Base-by-base conservation (phyloP, 1,140 invertebrate species). In the Ostrea denselamellosa region DNA sequence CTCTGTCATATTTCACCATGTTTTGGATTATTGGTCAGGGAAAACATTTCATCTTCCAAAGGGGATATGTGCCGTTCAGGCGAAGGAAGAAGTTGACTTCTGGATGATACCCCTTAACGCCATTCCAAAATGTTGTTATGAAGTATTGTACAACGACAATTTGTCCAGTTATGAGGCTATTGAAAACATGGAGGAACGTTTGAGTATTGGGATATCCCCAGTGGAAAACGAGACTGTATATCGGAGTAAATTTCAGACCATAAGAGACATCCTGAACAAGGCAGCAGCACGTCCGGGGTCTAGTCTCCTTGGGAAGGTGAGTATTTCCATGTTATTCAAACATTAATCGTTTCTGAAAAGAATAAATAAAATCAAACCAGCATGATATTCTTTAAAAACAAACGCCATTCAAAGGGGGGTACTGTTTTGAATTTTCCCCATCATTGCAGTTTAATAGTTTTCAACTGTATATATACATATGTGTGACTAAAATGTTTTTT, bases 11-110 rank as follows among this genome's bases (percentile, higher is more conserved):
- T 83, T 83, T 14, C 82, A 83, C 19, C 19, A 52, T 34, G 22
- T 83, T 54, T 25, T 83, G 82, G 82, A 83, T 54, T 83, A 83
- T 25, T 83, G 51, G n/a, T 53, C 82, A 10, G 44, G 82, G 7
- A 22, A 44, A 51, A 53, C 51, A 22, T 53, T 83, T 14, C 82
- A 83, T 25, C 44, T 83, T 54, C 82, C 82, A 54, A 83, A n/a
- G 17, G 17, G n/a, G 12, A 25, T 83, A 22, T 83, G 82, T 83
- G 44, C 82, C 10, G 52, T 83, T n/a, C 34, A 83, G 8, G 82
- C 44, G 19, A 52, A 17, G 25, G 52, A 83, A 22, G 82, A 83
- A 54, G 8, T 83, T 12, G 82, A 83, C 44, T 83, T 83, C 19
- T 83, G 82, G 82, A 54, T 52, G 44, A 83, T 83, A 12, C 82